Evolutionary conservation across 2,888 invertebrate genomes (phyloP).

Genomic region (Scaptomyza flava): DNA sequence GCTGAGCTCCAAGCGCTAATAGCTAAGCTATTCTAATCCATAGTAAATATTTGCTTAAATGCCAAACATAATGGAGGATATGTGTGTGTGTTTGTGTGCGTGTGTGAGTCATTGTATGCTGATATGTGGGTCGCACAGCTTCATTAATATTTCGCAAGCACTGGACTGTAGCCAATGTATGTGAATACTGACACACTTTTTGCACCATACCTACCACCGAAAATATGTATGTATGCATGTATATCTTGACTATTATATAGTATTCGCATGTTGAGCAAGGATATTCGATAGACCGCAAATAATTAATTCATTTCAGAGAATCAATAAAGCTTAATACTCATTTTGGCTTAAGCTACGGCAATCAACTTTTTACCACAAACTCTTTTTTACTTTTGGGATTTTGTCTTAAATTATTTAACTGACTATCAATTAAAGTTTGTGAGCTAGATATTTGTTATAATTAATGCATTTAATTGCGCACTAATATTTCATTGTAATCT

Average conservation of each 20-base stretch:
- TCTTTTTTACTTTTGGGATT: constrained; percentile 9
- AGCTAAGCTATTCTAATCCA: constrained; percentile 66
- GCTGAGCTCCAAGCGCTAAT: constrained; percentile 54
- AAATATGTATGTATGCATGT: background rate
- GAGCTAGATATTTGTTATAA: background rate
- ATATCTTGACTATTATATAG: constrained; percentile 2
- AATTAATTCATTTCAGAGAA: constrained; percentile 49
- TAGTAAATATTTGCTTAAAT: constrained; percentile 59
- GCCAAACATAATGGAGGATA: constrained; percentile 39
- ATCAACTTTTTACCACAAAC: constrained; percentile 26
- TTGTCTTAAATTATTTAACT: constrained; percentile 13
- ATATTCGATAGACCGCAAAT: constrained; percentile 36
- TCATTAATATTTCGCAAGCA: constrained; percentile 52
- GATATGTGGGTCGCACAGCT: constrained; percentile 48
- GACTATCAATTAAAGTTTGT: constrained; percentile 26
- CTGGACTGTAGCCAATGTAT: constrained; percentile 30
- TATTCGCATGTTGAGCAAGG: constrained; percentile 3
- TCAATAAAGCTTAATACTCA: constrained; percentile 24
- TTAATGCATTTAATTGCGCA: background rate
- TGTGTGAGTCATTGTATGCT: constrained; percentile 19
- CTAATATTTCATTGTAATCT: background rate
- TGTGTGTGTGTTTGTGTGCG: constrained; percentile 1
- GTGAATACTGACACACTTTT: constrained; percentile 48
- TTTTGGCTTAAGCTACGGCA: constrained; percentile 20
- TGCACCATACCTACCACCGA: background rate